Percentiles rank a stretch among this genome's conserved stretches.
phyloP scores from a whole-genome alignment of 2,797 vertebrate species.

The Alectoris magna region DNA sequence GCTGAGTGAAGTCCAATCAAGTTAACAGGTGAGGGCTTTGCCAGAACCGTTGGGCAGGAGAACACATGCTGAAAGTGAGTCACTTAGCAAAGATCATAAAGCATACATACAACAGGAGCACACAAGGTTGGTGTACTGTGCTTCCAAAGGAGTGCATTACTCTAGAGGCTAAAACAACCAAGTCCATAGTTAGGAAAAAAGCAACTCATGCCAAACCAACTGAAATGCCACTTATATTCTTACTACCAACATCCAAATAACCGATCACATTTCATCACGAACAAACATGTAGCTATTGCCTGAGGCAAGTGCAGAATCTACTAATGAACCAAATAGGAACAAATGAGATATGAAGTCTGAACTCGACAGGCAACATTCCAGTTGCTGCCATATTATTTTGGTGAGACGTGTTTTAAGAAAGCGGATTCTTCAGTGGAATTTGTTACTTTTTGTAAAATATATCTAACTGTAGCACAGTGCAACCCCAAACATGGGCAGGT shows the following conservation, averaged over 20 bases:
- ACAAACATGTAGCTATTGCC: conserved; percentile 56
- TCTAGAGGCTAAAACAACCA: not conserved
- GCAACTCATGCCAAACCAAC: not conserved
- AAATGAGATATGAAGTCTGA: conserved; percentile 39
- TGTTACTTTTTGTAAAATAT: not conserved
- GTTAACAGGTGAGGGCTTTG: not conserved
- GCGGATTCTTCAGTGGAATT: not conserved
- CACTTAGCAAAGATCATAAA: not conserved
- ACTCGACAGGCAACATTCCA: conserved; percentile 58
- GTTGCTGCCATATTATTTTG: conserved; percentile 3
- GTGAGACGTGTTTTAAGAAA: not conserved
- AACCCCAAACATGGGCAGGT: not conserved
- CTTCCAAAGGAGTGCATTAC: not conserved
- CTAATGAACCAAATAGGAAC: conserved; percentile 8
- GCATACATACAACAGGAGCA: not conserved
- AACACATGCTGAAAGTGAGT: not conserved
- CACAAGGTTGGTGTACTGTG: accelerated
- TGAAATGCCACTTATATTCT: conserved; percentile 31
- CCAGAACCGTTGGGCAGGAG: not conserved
- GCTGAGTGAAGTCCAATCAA: not conserved
- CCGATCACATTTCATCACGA: conserved; percentile 36
- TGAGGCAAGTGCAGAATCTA: not conserved
- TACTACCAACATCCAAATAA: conserved; percentile 39
- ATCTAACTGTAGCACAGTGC: not conserved
- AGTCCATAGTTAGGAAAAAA: not conserved